These are phyloP conservation scores for Scrobipalpa atriplicella DNA, from an alignment of 2,888 invertebrate species.

Conservation along the genomic window DNA sequence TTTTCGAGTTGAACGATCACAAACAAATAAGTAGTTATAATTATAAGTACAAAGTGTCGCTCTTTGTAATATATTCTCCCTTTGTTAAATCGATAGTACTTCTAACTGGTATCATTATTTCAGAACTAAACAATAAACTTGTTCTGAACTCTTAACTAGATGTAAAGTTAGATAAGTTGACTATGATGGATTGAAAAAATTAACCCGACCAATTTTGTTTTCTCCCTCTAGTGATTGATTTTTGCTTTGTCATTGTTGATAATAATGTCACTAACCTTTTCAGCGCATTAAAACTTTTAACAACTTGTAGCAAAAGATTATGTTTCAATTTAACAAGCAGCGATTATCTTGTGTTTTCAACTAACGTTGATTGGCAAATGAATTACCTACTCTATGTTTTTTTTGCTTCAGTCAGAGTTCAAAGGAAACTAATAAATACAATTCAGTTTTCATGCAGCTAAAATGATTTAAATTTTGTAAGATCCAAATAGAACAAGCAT, in stretches of 20 bases:
- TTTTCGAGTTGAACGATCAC: no score
- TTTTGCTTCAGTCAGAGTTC: background rate
- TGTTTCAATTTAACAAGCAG: background rate
- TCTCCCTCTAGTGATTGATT: background rate
- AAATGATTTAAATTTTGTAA: no score
- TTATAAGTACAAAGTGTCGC: no score
- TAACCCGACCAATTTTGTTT: background rate
- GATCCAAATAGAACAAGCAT: no score
- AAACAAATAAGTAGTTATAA: no score
- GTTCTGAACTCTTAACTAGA: background rate
- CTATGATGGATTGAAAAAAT: conserved; percentile 1
- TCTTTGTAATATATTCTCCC: no score
- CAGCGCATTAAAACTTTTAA: background rate
- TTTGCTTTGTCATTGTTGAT: background rate
- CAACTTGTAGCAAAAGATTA: background rate
- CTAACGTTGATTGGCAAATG: background rate
- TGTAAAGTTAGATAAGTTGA: background rate
- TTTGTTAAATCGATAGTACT: no score
- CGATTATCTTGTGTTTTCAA: background rate
- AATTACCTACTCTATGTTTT: background rate
- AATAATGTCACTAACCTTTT: background rate
- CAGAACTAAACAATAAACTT: background rate
- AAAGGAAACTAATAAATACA: no score
- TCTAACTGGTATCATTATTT: no score
- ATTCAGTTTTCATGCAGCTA: no score